Evolutionary conservation across 2,888 invertebrate genomes (phyloP).

Genomic region (Fragum whitleyi): DNA sequence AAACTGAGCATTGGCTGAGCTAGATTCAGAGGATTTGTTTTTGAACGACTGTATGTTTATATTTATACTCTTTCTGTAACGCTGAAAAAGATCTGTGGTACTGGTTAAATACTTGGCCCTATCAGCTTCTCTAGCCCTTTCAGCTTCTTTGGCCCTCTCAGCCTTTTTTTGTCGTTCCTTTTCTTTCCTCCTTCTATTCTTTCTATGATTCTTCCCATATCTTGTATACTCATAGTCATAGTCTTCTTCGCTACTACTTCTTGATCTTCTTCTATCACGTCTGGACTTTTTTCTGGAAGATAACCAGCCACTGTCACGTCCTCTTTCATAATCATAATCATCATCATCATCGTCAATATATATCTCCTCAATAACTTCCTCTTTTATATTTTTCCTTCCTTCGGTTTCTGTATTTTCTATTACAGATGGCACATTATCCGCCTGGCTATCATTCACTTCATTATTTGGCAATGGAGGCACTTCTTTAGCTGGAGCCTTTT

Average conservation of each 20-base stretch:
- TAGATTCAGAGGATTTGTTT: not conserved
- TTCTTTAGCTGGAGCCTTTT: not conserved
- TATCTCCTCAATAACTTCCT: no score
- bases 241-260: slow-evolving; percentile 6
- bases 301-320: slow-evolving; percentile 9
- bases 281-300: not conserved
- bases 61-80: slow-evolving; percentile 6
- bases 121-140: not conserved
- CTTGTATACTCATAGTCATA: not conserved
- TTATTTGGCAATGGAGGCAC: not conserved
- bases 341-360: not conserved
- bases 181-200: not conserved
- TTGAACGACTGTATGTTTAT: not conserved
- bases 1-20: no score
- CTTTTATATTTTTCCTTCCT: not conserved
- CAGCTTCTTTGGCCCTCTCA: not conserved
- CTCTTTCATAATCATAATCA: not conserved
- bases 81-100: slow-evolving; percentile 13
- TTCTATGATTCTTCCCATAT: not conserved
- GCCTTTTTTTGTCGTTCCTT: not conserved
- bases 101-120: not conserved
- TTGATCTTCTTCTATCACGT: not conserved
- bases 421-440: not conserved
- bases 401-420: not conserved
- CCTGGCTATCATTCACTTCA: no score